Percentiles rank a stretch among this genome's conserved stretches.
Conservation (phyloP, 2,113 vertebrate genomes). For the Dipodomys stephensi region DNA sequence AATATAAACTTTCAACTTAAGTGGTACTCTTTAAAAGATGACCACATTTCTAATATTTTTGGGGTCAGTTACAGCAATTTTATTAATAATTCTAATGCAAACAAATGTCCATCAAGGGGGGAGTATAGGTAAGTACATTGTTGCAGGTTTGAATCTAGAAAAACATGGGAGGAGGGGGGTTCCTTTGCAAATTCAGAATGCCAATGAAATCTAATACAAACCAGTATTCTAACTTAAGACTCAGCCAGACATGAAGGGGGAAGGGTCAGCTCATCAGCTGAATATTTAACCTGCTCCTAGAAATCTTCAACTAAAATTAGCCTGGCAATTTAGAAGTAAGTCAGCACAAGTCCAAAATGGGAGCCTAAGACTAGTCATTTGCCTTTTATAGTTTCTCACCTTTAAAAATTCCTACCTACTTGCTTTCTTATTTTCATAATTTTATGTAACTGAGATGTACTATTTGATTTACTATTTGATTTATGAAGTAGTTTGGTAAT, state of each 20-base stretch:
- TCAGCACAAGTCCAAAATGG: neutral
- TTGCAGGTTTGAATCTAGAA: neutral
- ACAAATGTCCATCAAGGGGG: neutral
- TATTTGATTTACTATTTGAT: neutral
- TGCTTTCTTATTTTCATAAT: conserved; percentile 43
- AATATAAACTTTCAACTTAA: too few species aligned
- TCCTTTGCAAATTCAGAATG: neutral
- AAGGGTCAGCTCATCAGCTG: neutral
- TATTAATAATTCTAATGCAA: neutral
- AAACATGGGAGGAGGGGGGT: neutral
- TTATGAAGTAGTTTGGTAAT: conserved; percentile 19
- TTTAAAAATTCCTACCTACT: neutral
- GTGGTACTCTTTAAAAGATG: neutral
- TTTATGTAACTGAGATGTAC: neutral
- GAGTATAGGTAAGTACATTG: neutral
- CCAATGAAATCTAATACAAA: neutral
- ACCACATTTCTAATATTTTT: neutral
- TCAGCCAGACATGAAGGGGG: neutral
- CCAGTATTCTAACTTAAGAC: neutral
- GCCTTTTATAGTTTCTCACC: neutral
- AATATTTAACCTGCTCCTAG: neutral
- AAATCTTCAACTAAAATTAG: conserved; percentile 38
- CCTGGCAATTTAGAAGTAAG: neutral
- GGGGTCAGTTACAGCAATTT: neutral
- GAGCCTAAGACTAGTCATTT: neutral